phyloP scores from a whole-genome alignment of 2,113 vertebrate species.

The Elephas maximus region DNA sequence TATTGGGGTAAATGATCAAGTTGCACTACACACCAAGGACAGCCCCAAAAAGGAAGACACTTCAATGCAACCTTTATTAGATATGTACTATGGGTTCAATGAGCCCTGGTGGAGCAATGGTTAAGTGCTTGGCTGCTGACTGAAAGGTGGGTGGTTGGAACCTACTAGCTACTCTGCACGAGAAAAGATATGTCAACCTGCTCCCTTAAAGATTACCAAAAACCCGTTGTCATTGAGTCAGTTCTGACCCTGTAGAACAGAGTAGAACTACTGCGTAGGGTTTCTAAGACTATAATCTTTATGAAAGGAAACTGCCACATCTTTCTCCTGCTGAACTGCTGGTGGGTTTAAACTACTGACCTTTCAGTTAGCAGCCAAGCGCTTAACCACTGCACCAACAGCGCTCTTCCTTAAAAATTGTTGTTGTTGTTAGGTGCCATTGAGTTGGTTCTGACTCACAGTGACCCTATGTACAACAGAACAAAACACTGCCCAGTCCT shows the following conservation, averaged over 20 bases:
- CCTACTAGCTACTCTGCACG: not conserved
- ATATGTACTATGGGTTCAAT: not conserved
- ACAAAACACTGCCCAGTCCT: too few relatives aligned
- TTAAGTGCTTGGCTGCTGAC: not conserved
- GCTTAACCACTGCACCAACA: not conserved
- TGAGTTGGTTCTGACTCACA: too few relatives aligned
- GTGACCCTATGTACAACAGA: too few relatives aligned
- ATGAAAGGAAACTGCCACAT: too few relatives aligned
- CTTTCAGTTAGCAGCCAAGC: not conserved
- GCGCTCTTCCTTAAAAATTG: not conserved
- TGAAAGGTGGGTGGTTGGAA: not conserved
- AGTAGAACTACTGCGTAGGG: not conserved
- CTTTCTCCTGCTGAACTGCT: not conserved
- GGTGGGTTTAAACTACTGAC: not conserved
- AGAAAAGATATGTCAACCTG: not conserved
- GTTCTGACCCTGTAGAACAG: not conserved
- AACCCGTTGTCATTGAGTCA: not conserved
- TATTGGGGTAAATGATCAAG: not conserved
- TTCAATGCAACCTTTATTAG: not conserved
- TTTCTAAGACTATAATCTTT: not conserved
- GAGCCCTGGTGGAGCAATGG: not conserved
- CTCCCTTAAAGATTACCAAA: not conserved
- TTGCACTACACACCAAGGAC: not conserved
- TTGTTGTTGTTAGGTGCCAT: too few relatives aligned
- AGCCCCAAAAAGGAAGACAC: not conserved